These are phyloP conservation scores for Lamellibrachia satsuma DNA, from an alignment of 2,888 invertebrate species.

Conservation along the genomic window DNA sequence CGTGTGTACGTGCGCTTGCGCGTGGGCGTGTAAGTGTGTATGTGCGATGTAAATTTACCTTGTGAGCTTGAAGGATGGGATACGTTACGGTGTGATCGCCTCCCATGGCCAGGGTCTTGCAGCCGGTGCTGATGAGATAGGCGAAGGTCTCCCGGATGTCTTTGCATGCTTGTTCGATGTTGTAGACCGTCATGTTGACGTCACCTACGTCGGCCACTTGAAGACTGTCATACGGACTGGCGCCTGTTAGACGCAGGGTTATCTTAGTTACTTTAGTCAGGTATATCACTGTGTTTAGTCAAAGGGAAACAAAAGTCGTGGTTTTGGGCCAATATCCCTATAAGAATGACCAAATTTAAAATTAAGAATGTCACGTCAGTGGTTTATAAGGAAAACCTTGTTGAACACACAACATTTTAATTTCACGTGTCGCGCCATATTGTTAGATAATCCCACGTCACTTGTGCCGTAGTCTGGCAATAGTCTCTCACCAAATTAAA, in stretches of 20 bases:
- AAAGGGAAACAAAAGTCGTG: too few relatives aligned
- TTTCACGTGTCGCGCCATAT: too few relatives aligned
- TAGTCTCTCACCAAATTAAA: too few relatives aligned
- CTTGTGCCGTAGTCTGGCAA: too few relatives aligned
- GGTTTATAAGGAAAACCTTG: too few relatives aligned
- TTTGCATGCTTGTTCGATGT: conserved; percentile 55
- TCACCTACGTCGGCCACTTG: conserved; percentile 64
- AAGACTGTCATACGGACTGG: conserved; percentile 58
- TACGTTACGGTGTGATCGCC: conserved; percentile 66
- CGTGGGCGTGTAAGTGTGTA: background rate
- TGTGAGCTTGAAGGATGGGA: conserved; percentile 63
- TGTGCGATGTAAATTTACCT: conserved; percentile 46
- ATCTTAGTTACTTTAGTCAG: too few relatives aligned
- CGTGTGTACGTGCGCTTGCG: background rate
- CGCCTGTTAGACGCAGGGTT: conserved; percentile 46
- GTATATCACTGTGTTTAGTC: too few relatives aligned
- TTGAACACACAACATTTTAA: too few relatives aligned
- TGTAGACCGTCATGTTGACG: conserved; percentile 56
- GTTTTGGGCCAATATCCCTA: too few relatives aligned
- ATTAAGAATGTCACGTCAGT: too few relatives aligned
- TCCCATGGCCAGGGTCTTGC: conserved; percentile 61
- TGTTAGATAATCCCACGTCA: too few relatives aligned
- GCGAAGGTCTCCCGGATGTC: conserved; percentile 53
- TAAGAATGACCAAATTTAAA: too few relatives aligned
- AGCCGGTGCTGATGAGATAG: conserved; percentile 53